Base-by-base conservation (phyloP, 2,888 invertebrate genomes). In the Lasioglossum pauxillum region DNA sequence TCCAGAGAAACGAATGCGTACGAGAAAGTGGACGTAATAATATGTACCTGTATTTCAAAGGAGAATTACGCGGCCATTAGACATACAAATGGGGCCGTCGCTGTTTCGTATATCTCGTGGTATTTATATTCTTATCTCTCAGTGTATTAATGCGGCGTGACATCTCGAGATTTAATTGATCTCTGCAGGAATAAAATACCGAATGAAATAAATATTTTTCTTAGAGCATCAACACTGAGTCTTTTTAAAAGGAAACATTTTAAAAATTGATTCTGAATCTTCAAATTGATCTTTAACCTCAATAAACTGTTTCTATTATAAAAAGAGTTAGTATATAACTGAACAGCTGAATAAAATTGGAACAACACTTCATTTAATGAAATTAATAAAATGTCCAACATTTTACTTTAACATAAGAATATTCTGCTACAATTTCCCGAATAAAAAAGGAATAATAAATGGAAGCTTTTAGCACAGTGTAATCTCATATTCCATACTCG, bases 41-140 rank as follows among this genome's bases (percentile, higher is more conserved):
- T 75, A 84, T 75, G 85, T 80, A 75, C 77, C n/a, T 80, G 71
- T 72, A 75, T 86, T 84, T 75, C 84, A 84, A 83, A 86, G 35
- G 35, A 80, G 67, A 80, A 84, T 84, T 78, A 84, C 78, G 46
- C 41, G 60, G 16, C 64, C 64, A 75, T 84, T 80, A 75, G 64
- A 64, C n/a, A 57, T 74, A 85, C 46, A 79, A 85, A 83, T 76
- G 72, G 3, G 35, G 3, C 23, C 38, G 57, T 57, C 72, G 49
- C 8, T 38, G 27, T 67, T 83, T 73, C 44, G n/a, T 44, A 7
- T 35, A 67, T 23, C 12, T 38, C 12, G 14, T 23, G 5, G 23
- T 75, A 72, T 72, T 83, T 57, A 49, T 46, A 0, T 23, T 14
- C 46, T 73, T 72, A 82, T 82, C 64, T 77, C 57, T 31, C 46